phyloP scores from a whole-genome alignment of 35 echinoderm and acorn worm species.

The Diadema setosum region DNA sequence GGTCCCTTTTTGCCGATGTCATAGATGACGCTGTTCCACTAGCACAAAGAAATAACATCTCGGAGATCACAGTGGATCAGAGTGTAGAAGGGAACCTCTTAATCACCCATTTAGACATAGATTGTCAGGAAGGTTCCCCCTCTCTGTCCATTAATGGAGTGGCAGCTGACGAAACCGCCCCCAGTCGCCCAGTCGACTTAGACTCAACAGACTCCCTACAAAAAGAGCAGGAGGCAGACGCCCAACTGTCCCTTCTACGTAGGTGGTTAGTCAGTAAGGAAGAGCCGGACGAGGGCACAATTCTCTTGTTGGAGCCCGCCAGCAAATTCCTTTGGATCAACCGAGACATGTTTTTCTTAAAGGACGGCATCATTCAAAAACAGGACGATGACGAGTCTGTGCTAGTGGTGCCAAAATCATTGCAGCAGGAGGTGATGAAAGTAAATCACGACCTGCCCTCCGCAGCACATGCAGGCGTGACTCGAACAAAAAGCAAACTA shows the following conservation, averaged over 20 bases:
- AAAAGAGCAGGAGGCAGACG: not conserved
- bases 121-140: not conserved
- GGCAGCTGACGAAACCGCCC: not conserved
- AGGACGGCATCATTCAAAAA: not conserved
- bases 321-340: slow-evolving; percentile 7
- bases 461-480: not conserved
- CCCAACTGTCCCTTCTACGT: not conserved
- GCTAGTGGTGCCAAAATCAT: not conserved
- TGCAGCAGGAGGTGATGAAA: not conserved
- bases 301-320: not conserved
- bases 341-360: not conserved
- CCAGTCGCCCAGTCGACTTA: not conserved
- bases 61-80: not conserved
- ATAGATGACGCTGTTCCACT: not conserved
- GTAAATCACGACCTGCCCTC: not conserved
- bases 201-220: not conserved
- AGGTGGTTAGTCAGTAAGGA: not conserved
- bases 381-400: not conserved
- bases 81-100: not conserved
- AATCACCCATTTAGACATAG: not conserved
- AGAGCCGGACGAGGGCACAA: not conserved
- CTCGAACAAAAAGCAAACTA: not conserved
- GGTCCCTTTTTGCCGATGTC: not conserved
- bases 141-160: not conserved
- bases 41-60: not conserved